These are phyloP conservation scores for Bradysia coprophila DNA, from an alignment of 1,140 invertebrate species.

Conservation along the genomic window DNA sequence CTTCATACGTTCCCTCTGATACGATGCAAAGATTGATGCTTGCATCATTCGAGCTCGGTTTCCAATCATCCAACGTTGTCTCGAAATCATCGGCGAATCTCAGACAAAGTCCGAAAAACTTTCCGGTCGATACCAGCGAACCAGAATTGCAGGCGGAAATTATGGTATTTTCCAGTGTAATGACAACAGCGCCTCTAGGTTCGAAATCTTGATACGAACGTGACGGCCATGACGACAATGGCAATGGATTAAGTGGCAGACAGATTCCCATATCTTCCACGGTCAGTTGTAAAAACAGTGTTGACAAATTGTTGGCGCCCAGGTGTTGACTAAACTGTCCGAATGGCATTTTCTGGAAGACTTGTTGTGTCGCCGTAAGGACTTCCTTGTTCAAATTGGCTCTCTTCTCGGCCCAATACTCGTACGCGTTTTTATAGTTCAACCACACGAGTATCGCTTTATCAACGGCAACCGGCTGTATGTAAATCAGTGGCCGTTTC, in stretches of 20 bases:
- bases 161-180: slow-evolving; percentile 85
- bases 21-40: slow-evolving; percentile 86
- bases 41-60: slow-evolving; percentile 67
- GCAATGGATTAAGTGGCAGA: slow-evolving; percentile 70
- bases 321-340: slow-evolving; percentile 57
- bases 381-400: slow-evolving; percentile 75
- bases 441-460: slow-evolving; percentile 94
- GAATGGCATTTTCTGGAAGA: slow-evolving; percentile 53
- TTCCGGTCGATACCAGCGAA: slow-evolving; percentile 54
- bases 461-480: slow-evolving; percentile 90
- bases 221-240: slow-evolving; percentile 41
- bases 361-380: slow-evolving; percentile 60
- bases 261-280: slow-evolving; percentile 96
- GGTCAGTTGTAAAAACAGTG: slow-evolving; percentile 82
- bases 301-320: slow-evolving; percentile 58
- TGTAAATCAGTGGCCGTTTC: slow-evolving; percentile 79
- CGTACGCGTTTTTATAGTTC: slow-evolving; percentile 97
- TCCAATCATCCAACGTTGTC: slow-evolving; percentile 91
- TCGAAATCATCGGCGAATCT: slow-evolving; percentile 95
- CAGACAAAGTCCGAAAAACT: slow-evolving; percentile 74
- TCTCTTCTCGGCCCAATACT: slow-evolving; percentile 95
- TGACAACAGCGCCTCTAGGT: slow-evolving; percentile 74
- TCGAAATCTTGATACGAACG: slow-evolving; percentile 55
- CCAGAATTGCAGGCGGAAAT: slow-evolving; percentile 79
- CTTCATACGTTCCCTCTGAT: slow-evolving; percentile 95